Evolutionary conservation across 2,888 invertebrate species (phyloP), one percentile per base, ranked within the genome.

Genomic region (Stenolophus ochropezus): DNA sequence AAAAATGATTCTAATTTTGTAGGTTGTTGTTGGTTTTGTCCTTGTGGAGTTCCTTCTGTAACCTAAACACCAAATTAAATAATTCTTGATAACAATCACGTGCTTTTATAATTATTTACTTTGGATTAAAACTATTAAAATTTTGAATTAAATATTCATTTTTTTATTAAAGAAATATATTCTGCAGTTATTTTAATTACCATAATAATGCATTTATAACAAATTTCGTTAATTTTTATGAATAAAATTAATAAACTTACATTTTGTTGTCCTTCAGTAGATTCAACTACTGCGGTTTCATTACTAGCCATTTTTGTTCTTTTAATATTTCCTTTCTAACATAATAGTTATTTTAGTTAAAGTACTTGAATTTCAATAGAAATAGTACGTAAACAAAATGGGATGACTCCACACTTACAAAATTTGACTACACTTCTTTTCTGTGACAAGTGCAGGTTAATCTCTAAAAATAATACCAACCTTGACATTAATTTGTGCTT

Each of bases 1-100:
- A 96, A 94, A 87, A 96, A 96, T 2, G 95, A 95, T 88, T 96
- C 96, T 90, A 94, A 88, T 89, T 92, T 93, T 6, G 92, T 90
- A 21, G 94, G 94, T 86, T 93, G 94, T 75, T 88, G 86, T 75
- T 86, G 86, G 83, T 87, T 86, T 23, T 87, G 71, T 20, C 21
- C n/a, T 27, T 25, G 42, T 20, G 5, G 14, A 47, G 61, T 42
- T 20, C 56, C n/a, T 73, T 75, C 75, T 18, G 21, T 75, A 11
- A 81, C 65, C 74, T 81, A 25, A 42, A 81, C 65, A 56, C 4
- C 1, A 33, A 51, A 74, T 71, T 21, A 42, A 71, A 33, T 71
- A 21, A 71, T 6, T 2, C 1, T 14, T 18, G 18, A 49, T 21
- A 56, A 6, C 16, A 21, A 27, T 61, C 23, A 61, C 61, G 61